Percentiles rank a stretch among this genome's conserved stretches.
Evolutionary conservation across 2,888 invertebrate genomes (phyloP).

Genomic region (Octonoba sinensis): DNA sequence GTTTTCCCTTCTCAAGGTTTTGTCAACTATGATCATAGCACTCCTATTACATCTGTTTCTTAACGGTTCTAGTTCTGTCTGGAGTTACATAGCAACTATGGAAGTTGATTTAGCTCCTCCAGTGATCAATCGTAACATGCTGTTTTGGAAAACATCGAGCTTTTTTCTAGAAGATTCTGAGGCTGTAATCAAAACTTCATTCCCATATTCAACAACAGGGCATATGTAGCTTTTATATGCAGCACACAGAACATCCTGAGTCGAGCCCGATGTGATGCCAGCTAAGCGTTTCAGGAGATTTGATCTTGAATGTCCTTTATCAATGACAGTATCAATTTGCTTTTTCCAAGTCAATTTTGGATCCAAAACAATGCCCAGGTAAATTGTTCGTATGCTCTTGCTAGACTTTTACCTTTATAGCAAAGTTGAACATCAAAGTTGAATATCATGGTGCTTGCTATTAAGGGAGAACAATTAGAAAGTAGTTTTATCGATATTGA

Average conservation of each 20-base stretch:
- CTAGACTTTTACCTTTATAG: no score
- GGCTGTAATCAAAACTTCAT: background rate
- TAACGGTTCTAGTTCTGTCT: background rate
- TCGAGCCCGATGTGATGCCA: background rate
- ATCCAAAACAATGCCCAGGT: background rate
- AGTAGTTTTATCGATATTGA: background rate
- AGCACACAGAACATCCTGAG: conserved; percentile 2
- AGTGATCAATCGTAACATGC: background rate
- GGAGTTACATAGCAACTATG: conserved; percentile 1
- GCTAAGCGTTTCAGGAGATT: background rate
- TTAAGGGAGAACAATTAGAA: background rate
- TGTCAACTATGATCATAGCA: background rate
- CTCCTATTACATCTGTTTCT: background rate
- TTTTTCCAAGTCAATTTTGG: background rate
- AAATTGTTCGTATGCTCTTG: background rate
- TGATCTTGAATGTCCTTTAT: background rate
- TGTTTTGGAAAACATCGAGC: background rate
- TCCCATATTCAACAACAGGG: background rate
- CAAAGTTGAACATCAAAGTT: no score
- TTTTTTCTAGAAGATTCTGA: background rate
- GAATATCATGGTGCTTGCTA: no score
- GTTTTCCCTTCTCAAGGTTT: background rate
- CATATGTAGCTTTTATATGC: background rate
- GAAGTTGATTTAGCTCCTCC: background rate
- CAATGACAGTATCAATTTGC: background rate